phyloP scores from a whole-genome alignment of 2,797 vertebrate genomes.

The Phylloscopus collybita region DNA sequence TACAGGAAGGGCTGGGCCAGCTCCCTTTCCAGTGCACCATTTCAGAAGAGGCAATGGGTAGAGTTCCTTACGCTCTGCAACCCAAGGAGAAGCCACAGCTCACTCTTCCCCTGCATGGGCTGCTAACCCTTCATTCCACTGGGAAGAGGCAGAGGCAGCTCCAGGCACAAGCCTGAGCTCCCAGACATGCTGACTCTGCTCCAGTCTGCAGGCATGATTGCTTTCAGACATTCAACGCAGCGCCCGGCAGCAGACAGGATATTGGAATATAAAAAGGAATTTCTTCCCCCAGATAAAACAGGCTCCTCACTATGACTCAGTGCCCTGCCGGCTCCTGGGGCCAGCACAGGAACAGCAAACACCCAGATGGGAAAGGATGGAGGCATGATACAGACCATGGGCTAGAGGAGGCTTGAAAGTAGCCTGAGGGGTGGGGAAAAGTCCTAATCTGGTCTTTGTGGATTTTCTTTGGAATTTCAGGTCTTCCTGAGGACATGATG shows the following conservation, averaged over 20 bases:
- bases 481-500: background rate
- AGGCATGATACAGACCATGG: background rate
- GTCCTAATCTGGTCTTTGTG: background rate
- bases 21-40: background rate
- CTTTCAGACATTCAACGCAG: background rate
- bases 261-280: background rate
- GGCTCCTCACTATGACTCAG: background rate
- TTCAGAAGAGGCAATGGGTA: background rate
- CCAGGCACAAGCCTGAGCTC: background rate
- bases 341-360: background rate
- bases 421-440: background rate
- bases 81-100: background rate
- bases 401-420: background rate
- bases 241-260: accelerated
- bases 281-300: background rate
- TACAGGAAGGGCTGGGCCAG: background rate
- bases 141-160: background rate
- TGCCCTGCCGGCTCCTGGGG: background rate
- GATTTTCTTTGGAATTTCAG: background rate
- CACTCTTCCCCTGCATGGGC: accelerated
- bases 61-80: background rate
- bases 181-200: background rate
- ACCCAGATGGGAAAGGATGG: background rate
- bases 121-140: background rate
- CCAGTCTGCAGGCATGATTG: background rate